phyloP scores from a whole-genome alignment of 1,140 invertebrate genomes.

The Saccostrea cuccullata region DNA sequence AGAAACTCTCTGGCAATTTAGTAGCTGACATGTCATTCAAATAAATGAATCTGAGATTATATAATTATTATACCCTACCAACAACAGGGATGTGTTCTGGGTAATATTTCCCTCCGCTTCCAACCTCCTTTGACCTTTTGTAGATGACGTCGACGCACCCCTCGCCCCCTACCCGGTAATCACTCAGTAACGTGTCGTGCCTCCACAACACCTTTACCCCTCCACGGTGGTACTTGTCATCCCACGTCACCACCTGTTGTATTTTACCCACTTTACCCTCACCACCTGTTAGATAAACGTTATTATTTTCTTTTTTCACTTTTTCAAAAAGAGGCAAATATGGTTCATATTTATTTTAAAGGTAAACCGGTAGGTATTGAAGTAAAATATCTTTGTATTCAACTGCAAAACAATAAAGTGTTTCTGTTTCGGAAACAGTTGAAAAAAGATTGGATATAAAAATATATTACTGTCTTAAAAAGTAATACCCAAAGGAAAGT shows the following conservation, averaged over 20 bases:
- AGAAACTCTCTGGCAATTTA: not conserved
- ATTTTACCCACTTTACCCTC: slow-evolving; percentile 86
- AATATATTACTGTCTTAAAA: not conserved
- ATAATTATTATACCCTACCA: slow-evolving; percentile 78
- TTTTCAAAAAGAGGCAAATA: not conserved
- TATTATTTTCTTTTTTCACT: not conserved
- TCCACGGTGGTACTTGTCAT: slow-evolving; percentile 90
- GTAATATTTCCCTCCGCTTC: slow-evolving; percentile 87
- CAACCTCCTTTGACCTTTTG: slow-evolving; percentile 80
- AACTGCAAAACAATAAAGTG: not conserved
- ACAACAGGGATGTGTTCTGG: slow-evolving; percentile 89
- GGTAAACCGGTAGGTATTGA: not conserved
- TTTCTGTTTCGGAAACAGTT: not conserved
- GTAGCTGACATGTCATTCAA: not conserved
- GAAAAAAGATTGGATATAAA: not conserved
- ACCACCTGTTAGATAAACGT: slow-evolving; percentile 66
- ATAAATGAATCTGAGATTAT: not conserved
- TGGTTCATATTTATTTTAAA: not conserved
- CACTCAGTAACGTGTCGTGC: slow-evolving; percentile 82
- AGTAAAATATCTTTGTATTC: not conserved
- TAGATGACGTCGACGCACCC: slow-evolving; percentile 92
- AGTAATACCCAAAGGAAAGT: too few species aligned
- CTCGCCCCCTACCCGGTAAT: slow-evolving; percentile 88
- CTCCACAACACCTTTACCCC: slow-evolving; percentile 86
- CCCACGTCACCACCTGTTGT: slow-evolving; percentile 89